A percentile compares a stretch with the other conserved stretches of the same genome.
phyloP scores from a whole-genome alignment of 2,113 vertebrate genomes.

The Malurus melanocephalus region DNA sequence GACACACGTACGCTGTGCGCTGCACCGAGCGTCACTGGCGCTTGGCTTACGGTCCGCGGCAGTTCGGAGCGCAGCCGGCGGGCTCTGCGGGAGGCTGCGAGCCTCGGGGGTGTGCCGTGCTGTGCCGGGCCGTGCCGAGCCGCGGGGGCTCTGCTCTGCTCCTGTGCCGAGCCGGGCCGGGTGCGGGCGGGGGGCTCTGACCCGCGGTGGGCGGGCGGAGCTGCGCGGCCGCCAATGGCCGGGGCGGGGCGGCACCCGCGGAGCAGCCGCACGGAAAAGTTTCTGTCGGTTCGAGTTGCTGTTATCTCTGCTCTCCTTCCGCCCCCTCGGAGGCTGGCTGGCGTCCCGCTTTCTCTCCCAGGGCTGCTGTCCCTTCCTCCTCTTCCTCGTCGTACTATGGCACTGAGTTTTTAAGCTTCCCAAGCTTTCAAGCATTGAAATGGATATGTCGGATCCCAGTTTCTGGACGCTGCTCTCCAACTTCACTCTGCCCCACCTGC shows the following conservation, averaged over 20 bases:
- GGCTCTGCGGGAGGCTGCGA: not conserved
- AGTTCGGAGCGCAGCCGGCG: not conserved
- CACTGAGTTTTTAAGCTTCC: slow-evolving; percentile 45
- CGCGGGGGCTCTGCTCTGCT: not conserved
- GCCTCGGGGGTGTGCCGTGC: too few relatives aligned
- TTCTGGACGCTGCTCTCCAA: slow-evolving; percentile 88
- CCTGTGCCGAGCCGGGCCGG: too few relatives aligned
- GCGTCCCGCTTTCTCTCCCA: not conserved
- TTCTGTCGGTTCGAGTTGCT: slow-evolving; percentile 30
- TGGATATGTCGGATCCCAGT: slow-evolving; percentile 85
- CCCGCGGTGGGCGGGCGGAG: not conserved
- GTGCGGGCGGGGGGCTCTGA: not conserved
- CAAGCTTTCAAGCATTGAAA: slow-evolving; percentile 30
- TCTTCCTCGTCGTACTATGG: slow-evolving; percentile 1
- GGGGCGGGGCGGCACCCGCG: slow-evolving; percentile 3
- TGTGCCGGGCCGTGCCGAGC: not conserved
- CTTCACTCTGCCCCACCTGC: slow-evolving; percentile 88
- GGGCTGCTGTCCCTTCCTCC: not conserved
- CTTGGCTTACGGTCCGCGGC: not conserved
- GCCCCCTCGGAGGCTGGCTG: not conserved
- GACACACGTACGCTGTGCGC: fast-evolving
- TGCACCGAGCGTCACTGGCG: not conserved
- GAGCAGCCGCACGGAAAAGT: slow-evolving; percentile 56
- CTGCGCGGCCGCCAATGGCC: not conserved
- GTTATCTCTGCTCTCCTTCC: not conserved